phyloP scores from a whole-genome alignment of 2,888 invertebrate genomes.

The Orthosia gothica region DNA sequence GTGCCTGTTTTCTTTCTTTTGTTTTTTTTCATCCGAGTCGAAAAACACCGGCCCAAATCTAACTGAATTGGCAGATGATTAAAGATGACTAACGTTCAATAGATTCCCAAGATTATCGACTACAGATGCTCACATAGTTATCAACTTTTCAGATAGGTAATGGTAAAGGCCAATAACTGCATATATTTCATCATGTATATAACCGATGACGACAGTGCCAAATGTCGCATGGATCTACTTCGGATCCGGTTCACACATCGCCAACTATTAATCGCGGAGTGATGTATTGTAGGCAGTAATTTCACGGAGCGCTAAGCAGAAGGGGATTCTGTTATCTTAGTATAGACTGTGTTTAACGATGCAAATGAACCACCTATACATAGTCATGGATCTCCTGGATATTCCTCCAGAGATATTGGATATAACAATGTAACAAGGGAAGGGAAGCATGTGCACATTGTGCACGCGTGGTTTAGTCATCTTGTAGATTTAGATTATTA shows the following conservation, averaged over 20 bases:
- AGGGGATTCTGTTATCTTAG: constrained; percentile 6
- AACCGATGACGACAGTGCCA: constrained; percentile 62
- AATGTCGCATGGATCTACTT: constrained; percentile 62
- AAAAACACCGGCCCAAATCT: too few species aligned
- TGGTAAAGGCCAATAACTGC: constrained; percentile 48
- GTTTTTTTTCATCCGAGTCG: too few species aligned
- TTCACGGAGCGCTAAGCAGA: constrained; percentile 42
- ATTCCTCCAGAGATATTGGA: background rate
- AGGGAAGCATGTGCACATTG: background rate
- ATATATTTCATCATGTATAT: constrained; percentile 43
- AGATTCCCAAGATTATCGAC: background rate
- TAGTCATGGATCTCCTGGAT: background rate
- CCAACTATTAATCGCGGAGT: constrained; percentile 46
- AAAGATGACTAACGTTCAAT: too few species aligned
- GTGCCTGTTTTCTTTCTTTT: too few species aligned
- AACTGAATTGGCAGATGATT: too few species aligned
- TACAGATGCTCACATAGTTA: constrained; percentile 4
- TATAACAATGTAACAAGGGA: background rate
- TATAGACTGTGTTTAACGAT: constrained; percentile 13
- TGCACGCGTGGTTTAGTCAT: too few species aligned
- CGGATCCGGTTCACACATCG: constrained; percentile 58
- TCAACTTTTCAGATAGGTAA: background rate
- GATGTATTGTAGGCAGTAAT: constrained; percentile 38
- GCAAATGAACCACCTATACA: constrained; percentile 6
- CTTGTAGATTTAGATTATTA: background rate